Evolutionary conservation across 1,140 invertebrate genomes (phyloP).

Genomic region (Drosophila paulistorum): DNA sequence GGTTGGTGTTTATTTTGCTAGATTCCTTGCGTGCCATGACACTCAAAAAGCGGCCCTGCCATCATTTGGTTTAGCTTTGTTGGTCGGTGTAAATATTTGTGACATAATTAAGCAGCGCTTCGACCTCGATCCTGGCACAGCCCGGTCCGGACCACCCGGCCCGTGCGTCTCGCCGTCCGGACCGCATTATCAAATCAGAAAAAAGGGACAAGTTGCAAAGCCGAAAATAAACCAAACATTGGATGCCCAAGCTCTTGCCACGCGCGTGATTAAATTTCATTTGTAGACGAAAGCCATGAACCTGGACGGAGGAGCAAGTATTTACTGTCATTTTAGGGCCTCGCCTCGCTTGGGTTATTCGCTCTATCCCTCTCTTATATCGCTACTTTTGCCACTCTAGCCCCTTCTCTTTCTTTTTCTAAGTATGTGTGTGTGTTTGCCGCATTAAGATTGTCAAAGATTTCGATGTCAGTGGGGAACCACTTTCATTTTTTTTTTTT

Average conservation of each 20-base stretch:
- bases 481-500: slow-evolving; percentile 17
- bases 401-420: neutral
- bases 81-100: slow-evolving; percentile 76
- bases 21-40: slow-evolving; percentile 72
- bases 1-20: slow-evolving; percentile 54
- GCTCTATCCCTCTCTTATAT: slow-evolving; percentile 1
- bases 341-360: slow-evolving; percentile 54
- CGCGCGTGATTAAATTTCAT: slow-evolving; percentile 80
- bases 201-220: slow-evolving; percentile 62
- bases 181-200: slow-evolving; percentile 62
- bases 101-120: slow-evolving; percentile 73
- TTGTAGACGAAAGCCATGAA: slow-evolving; percentile 63
- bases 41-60: slow-evolving; percentile 53
- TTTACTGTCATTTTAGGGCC: slow-evolving; percentile 63
- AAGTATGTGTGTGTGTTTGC: slow-evolving; percentile 39
- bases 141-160: slow-evolving; percentile 10
- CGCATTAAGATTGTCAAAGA: slow-evolving; percentile 78
- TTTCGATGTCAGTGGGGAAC: slow-evolving; percentile 55
- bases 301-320: slow-evolving; percentile 43
- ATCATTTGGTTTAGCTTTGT: slow-evolving; percentile 22
- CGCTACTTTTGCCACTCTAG: too few species aligned
- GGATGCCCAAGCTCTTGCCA: slow-evolving; percentile 43
- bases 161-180: neutral
- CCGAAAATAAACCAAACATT: slow-evolving; percentile 75
- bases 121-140: slow-evolving; percentile 44